phyloP scores from a whole-genome alignment of 1,140 invertebrate genomes.

The Caenorhabditis briggsae region DNA sequence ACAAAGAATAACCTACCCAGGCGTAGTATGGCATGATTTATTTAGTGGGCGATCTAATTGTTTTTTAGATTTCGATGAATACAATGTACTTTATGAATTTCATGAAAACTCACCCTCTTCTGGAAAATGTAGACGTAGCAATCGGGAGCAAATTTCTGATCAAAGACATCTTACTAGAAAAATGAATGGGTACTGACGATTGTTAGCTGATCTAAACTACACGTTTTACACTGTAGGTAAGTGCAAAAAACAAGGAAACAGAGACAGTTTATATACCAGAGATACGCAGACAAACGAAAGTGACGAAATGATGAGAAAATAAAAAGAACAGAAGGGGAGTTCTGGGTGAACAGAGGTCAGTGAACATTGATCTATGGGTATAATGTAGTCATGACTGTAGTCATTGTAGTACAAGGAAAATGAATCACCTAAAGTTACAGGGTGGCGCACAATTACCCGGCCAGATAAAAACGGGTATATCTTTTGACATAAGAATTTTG shows the following conservation, averaged over 20 bases:
- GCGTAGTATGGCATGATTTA: not conserved
- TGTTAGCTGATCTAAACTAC: not conserved
- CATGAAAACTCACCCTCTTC: conserved; percentile 21
- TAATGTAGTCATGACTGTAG: not conserved
- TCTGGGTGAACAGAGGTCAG: not conserved
- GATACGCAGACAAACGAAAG: not conserved
- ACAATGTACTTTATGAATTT: not conserved
- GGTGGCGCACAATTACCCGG: no score
- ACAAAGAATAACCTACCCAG: not conserved
- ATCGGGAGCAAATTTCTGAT: not conserved
- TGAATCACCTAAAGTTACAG: no score
- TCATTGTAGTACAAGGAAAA: not conserved
- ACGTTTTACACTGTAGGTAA: not conserved
- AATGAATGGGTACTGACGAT: not conserved
- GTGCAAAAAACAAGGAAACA: not conserved
- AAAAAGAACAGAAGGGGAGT: not conserved
- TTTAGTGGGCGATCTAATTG: no score
- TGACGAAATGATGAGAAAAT: conserved; percentile 38
- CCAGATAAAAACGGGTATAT: no score
- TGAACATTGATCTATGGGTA: conserved; percentile 2
- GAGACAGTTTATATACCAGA: not conserved
- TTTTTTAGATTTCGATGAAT: not conserved
- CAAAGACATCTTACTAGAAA: not conserved
- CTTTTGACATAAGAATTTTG: no score
- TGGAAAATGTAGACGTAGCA: not conserved